Percentiles rank a stretch among this genome's conserved stretches.
Evolutionary conservation across 2,888 invertebrate genomes (phyloP).

Genomic region (Drosophila colorata): DNA sequence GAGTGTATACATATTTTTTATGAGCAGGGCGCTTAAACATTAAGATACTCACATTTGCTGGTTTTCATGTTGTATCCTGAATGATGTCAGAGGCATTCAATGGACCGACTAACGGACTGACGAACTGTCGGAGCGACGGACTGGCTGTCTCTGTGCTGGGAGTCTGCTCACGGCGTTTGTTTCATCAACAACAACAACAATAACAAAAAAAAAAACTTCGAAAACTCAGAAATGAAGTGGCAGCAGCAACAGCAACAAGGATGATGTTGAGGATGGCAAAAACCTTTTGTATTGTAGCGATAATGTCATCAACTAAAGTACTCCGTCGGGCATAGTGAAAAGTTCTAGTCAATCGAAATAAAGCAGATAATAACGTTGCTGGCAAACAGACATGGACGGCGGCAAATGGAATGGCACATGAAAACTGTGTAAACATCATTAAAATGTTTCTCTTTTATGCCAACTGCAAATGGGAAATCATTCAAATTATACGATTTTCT

Average conservation of each 20-base stretch:
- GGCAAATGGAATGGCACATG: constrained; percentile 44
- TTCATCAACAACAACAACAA: constrained; percentile 41
- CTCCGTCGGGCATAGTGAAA: constrained; percentile 76
- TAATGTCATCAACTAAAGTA: constrained; percentile 78
- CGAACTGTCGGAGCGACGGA: not conserved
- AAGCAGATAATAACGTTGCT: constrained; percentile 57
- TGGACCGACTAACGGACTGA: constrained; percentile 10
- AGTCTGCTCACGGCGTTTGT: constrained; percentile 32
- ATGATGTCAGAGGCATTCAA: constrained; percentile 33
- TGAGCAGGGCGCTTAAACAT: constrained; percentile 28
- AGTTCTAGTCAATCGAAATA: constrained; percentile 76
- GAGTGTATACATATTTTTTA: constrained; percentile 10
- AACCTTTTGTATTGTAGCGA: constrained; percentile 71
- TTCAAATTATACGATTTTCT: constrained; percentile 58
- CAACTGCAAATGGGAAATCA: constrained; percentile 65
- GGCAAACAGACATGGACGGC: constrained; percentile 26
- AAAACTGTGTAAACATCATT: constrained; percentile 71
- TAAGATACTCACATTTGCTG: constrained; percentile 22
- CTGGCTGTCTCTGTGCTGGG: constrained; percentile 8
- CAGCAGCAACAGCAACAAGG: constrained; percentile 12
- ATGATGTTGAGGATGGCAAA: constrained; percentile 14
- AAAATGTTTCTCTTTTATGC: constrained; percentile 53
- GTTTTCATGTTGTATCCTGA: constrained; percentile 22
- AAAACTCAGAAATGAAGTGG: constrained; percentile 50
- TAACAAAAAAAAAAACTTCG: constrained; percentile 32